Percentiles rank a stretch among this genome's conserved stretches.
phyloP scores from a whole-genome alignment of 1,140 invertebrate species.

The Drosophila setifemur region DNA sequence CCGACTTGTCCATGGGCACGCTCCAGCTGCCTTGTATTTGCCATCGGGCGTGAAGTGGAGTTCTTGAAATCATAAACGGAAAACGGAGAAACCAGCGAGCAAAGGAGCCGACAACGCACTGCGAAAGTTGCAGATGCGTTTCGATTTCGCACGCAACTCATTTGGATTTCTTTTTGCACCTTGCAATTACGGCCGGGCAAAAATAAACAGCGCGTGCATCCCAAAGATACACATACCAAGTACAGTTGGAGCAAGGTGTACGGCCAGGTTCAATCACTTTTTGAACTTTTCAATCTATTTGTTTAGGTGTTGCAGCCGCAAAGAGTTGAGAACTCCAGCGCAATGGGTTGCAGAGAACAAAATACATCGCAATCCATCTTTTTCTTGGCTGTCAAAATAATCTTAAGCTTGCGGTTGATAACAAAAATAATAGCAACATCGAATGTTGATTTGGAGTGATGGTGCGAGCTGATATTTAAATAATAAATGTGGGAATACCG shows the following conservation, averaged over 20 bases:
- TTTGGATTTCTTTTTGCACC: constrained; percentile 62
- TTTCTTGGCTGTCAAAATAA: background rate
- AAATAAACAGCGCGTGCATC: constrained; percentile 48
- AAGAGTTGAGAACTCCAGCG: background rate
- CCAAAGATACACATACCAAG: constrained; percentile 1
- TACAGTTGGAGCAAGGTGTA: constrained; percentile 37
- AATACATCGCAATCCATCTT: background rate
- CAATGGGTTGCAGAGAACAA: background rate
- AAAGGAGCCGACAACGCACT: constrained; percentile 17
- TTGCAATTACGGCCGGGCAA: constrained; percentile 28
- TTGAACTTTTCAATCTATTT: constrained; percentile 49
- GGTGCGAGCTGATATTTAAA: too few relatives aligned
- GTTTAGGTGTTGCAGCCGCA: constrained; percentile 5
- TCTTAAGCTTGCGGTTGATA: background rate
- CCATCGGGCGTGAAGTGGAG: constrained; percentile 40
- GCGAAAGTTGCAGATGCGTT: constrained; percentile 33
- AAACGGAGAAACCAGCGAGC: too few relatives aligned
- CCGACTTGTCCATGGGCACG: constrained; percentile 44
- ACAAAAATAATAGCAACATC: background rate
- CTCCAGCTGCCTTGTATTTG: constrained; percentile 35
- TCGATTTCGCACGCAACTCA: constrained; percentile 51
- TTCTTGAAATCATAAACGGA: constrained; percentile 58
- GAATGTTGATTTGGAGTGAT: background rate
- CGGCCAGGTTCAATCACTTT: constrained; percentile 71
- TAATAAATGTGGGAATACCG: too few relatives aligned